phyloP scores from a whole-genome alignment of 2,113 vertebrate genomes.

The Sminthopsis crassicaudata region DNA sequence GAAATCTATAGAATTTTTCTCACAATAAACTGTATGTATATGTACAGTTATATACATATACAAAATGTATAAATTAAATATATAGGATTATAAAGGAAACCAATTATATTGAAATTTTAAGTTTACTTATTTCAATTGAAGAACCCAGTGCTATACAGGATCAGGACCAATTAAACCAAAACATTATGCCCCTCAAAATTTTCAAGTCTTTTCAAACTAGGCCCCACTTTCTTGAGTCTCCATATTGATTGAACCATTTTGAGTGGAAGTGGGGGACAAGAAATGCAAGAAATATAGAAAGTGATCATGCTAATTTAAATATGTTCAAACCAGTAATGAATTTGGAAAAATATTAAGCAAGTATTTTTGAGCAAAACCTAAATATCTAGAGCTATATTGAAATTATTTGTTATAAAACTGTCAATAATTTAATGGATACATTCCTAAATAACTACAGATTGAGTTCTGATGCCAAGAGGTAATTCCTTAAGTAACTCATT shows the following conservation, averaged over 20 bases:
- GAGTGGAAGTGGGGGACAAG: not conserved
- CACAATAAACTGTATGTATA: not conserved
- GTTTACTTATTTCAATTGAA: not conserved
- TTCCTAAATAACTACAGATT: too few relatives aligned
- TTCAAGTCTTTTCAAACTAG: not conserved
- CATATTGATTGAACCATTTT: not conserved
- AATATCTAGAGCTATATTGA: not conserved
- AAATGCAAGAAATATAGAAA: not conserved
- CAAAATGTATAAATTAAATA: not conserved
- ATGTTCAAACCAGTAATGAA: not conserved
- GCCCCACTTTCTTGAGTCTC: not conserved
- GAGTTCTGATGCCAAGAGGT: too few relatives aligned
- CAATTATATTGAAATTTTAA: not conserved
- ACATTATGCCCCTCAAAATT: not conserved
- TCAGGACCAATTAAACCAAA: constrained; percentile 29
- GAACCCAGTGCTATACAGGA: not conserved
- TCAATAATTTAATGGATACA: not conserved
- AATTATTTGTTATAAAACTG: not conserved
- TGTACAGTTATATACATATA: too few relatives aligned
- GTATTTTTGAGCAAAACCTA: not conserved
- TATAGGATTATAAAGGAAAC: not conserved
- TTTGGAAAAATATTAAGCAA: not conserved
- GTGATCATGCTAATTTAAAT: not conserved
- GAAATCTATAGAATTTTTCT: not conserved
- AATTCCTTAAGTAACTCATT: too few relatives aligned